Base-by-base conservation (phyloP, 2,797 vertebrate genomes). In the Adelosebastes latens region DNA sequence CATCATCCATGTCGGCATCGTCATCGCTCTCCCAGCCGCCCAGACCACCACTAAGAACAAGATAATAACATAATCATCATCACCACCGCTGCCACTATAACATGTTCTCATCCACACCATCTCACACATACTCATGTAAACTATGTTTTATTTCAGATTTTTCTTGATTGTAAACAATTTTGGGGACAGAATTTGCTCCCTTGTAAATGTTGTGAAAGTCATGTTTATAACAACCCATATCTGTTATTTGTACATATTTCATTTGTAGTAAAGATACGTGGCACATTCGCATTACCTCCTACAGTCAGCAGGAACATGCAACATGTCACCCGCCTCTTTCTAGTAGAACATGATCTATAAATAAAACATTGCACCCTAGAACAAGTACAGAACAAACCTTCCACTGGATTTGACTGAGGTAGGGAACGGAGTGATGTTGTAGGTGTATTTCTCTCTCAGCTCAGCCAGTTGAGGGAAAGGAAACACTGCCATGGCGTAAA, bases 351-450 rank as follows among this genome's bases (percentile, higher is more conserved):
- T 58, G 56, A 58, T 29, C 14, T 29, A 18, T 18, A 27, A 59
- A 31, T 2, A 10, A 18, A 32, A 61, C 29, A 61, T 20, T 20
- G 29, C 7, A 0, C 3, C 13, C 2, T 16, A 7, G 55, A 16
- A 42, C 14, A 42, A 58, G 12, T 10, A 2, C 10, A 32, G 53
- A 67, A 81, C 90, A 14, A 62, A 96, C 96, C 95, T 95, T 81
- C 90, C 90, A 32, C 82, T 94, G 86, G 97, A 94, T 92, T 97
- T 98, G 75, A 98, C 96, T 5, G 97, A 89, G 77, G 97, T 97
- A 36, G 98, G 97, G 71, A 99, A 99, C 2, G 99, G 98, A 53
- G 98, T 99, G 83, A 99, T 99, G 92, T 99, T 99, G 94, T 99
- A 99, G 0, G 98, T 99, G 83, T 99, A 99, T 80, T 99, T 99